Evolutionary conservation across 2,113 vertebrate species (phyloP).

Genomic region (Pungitius pungitius): DNA sequence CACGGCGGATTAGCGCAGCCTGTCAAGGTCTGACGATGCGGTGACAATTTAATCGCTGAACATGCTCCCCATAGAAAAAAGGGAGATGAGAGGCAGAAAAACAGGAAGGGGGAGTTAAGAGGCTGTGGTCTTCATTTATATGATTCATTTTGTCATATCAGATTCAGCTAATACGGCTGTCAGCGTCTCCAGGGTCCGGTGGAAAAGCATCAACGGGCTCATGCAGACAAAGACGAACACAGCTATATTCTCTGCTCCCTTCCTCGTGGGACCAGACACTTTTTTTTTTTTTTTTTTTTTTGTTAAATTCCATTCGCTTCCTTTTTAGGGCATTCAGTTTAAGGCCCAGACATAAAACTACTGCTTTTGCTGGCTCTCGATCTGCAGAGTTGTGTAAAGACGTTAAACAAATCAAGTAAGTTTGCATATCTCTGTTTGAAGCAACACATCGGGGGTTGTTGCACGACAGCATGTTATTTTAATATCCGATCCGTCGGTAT

Average conservation of each 20-base stretch:
- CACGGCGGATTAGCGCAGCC: slow-evolving; percentile 77
- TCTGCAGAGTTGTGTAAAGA: slow-evolving; percentile 31
- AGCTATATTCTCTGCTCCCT: slow-evolving; percentile 2
- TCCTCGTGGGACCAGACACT: slow-evolving; percentile 19
- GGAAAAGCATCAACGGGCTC: slow-evolving; percentile 35
- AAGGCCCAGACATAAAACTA: slow-evolving; percentile 23
- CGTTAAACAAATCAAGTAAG: slow-evolving; percentile 51
- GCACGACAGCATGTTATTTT: slow-evolving; percentile 32
- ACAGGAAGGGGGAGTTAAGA: slow-evolving; percentile 52
- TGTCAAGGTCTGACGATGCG: slow-evolving; percentile 75
- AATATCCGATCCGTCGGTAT: slow-evolving; percentile 50
- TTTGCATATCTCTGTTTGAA: slow-evolving; percentile 38
- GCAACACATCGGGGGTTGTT: slow-evolving; percentile 67
- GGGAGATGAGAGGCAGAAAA: slow-evolving; percentile 51
- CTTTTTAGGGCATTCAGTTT: slow-evolving; percentile 30
- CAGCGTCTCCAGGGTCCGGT: slow-evolving; percentile 49
- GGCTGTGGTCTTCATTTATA: slow-evolving; percentile 74
- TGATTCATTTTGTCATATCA: slow-evolving; percentile 77
- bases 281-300: slow-evolving; percentile 31
- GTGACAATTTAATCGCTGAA: slow-evolving; percentile 80
- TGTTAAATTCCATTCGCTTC: slow-evolving; percentile 35
- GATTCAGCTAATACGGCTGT: slow-evolving; percentile 72
- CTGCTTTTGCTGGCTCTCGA: slow-evolving; percentile 16
- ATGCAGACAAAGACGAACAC: slow-evolving; percentile 33
- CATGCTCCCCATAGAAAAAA: slow-evolving; percentile 59